phyloP scores from a whole-genome alignment of 2,113 vertebrate genomes.

The Jacana jacana region DNA sequence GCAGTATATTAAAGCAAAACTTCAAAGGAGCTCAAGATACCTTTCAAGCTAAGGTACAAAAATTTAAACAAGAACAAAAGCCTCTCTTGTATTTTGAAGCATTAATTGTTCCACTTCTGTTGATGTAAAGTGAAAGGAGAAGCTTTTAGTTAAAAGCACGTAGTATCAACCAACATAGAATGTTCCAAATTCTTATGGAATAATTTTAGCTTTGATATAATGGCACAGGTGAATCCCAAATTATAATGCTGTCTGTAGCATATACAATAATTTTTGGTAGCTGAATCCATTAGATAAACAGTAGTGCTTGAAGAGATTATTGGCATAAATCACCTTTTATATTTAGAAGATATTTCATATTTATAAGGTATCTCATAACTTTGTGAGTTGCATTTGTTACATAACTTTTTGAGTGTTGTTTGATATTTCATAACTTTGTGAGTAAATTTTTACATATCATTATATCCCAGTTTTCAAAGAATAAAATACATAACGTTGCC shows the following conservation, averaged over 20 bases:
- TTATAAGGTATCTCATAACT: conserved; percentile 45
- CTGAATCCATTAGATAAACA: conserved; percentile 78
- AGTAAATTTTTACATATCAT: conserved; percentile 40
- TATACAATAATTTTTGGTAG: conserved; percentile 72
- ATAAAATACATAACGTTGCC: background rate
- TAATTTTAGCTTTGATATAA: conserved; percentile 77
- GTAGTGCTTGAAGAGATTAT: conserved; percentile 71
- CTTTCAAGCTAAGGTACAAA: conserved; percentile 60
- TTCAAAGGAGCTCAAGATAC: conserved; percentile 64
- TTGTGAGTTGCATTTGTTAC: conserved; percentile 54
- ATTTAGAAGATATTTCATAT: conserved; percentile 76
- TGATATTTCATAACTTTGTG: conserved; percentile 33
- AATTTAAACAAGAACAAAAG: conserved; percentile 65
- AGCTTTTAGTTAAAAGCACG: conserved; percentile 72
- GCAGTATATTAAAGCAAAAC: conserved; percentile 57
- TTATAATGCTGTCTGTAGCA: conserved; percentile 68
- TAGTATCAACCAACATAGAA: conserved; percentile 72
- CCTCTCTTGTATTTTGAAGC: conserved; percentile 66
- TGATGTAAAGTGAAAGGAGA: conserved; percentile 71
- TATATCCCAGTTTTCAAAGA: conserved; percentile 30
- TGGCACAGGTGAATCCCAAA: conserved; percentile 72
- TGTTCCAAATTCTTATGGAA: conserved; percentile 70
- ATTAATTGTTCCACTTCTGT: conserved; percentile 61
- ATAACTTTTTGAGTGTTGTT: conserved; percentile 37
- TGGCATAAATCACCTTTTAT: conserved; percentile 71